Conservation (phyloP, 2,888 invertebrate species). For the Drosophila eohydei region DNA sequence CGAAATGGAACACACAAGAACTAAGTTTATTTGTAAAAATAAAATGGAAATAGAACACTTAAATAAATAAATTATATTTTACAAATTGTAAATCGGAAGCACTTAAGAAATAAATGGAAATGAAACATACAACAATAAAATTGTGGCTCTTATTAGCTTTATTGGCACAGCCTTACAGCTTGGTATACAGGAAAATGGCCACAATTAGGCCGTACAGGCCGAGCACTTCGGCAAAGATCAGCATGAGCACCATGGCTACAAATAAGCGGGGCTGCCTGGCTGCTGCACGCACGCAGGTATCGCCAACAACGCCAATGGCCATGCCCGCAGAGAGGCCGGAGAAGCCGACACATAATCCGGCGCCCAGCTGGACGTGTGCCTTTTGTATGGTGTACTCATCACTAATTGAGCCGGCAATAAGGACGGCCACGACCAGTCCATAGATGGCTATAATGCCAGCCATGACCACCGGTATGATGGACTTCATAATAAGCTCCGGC, state of each 20-base stretch:
- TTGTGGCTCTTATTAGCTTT: neutral
- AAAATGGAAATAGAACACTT: no score
- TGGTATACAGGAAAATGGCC: constrained; percentile 98
- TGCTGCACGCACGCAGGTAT: constrained; percentile 98
- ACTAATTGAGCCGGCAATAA: constrained; percentile 94
- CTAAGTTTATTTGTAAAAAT: no score
- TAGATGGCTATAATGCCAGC: constrained; percentile 99
- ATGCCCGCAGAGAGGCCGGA: constrained; percentile 99
- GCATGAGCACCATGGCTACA: constrained; percentile 99
- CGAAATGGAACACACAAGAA: no score
- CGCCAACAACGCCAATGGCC: constrained; percentile 99
- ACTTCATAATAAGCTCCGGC: constrained; percentile 99
- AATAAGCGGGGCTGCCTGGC: constrained; percentile 99
- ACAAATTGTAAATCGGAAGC: no score
- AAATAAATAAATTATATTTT: no score
- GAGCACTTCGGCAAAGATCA: constrained; percentile 99
- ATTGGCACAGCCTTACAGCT: constrained; percentile 84
- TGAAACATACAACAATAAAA: neutral
- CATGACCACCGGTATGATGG: constrained; percentile 99
- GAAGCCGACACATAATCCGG: constrained; percentile 98
- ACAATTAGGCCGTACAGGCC: constrained; percentile 99
- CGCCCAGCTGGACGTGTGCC: constrained; percentile 98
- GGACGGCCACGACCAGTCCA: constrained; percentile 98
- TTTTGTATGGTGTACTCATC: constrained; percentile 90
- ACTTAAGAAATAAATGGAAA: neutral